phyloP scores from a whole-genome alignment of 2,888 invertebrate species.

The Caenorhabditis sp. region DNA sequence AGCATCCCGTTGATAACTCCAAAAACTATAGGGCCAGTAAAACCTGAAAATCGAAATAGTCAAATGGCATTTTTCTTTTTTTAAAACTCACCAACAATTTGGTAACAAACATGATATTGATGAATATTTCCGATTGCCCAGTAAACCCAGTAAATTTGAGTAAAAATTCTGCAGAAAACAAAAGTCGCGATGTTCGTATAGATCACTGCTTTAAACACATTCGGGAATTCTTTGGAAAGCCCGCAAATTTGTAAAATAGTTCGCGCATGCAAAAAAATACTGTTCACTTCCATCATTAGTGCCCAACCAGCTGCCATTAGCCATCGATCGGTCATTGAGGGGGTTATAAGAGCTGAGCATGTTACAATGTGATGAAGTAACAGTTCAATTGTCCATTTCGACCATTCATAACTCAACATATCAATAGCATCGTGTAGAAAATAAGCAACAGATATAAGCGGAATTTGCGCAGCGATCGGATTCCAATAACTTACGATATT shows the following conservation, averaged over 20 bases:
- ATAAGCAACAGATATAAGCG: slow-evolving; percentile 61
- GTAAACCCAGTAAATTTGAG: slow-evolving; percentile 55
- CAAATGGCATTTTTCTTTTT: neutral
- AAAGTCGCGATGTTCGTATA: slow-evolving; percentile 57
- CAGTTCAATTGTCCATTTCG: slow-evolving; percentile 60
- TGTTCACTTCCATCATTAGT: slow-evolving; percentile 67
- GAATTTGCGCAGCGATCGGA: slow-evolving; percentile 48
- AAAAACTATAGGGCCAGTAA: slow-evolving; percentile 54
- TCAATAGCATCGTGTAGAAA: slow-evolving; percentile 64
- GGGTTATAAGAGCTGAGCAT: slow-evolving; percentile 32
- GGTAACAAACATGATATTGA: slow-evolving; percentile 52
- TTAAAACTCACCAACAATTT: slow-evolving; percentile 6
- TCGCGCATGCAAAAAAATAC: slow-evolving; percentile 63
- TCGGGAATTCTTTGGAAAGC: slow-evolving; percentile 25
- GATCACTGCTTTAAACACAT: slow-evolving; percentile 40
- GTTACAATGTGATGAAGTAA: slow-evolving; percentile 58
- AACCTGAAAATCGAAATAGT: slow-evolving; percentile 7
- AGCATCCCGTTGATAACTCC: slow-evolving; percentile 57
- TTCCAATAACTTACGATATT: slow-evolving; percentile 55
- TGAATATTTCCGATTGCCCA: slow-evolving; percentile 39
- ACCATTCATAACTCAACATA: slow-evolving; percentile 61
- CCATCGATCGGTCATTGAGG: slow-evolving; percentile 44
- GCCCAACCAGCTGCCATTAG: slow-evolving; percentile 61
- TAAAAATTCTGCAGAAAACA: slow-evolving; percentile 58
- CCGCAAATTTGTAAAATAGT: slow-evolving; percentile 62